A percentile compares a stretch with the other conserved stretches of the same genome.
Evolutionary conservation across 2,797 vertebrate genomes (phyloP).

Genomic region (Limnodromus scolopaceus): DNA sequence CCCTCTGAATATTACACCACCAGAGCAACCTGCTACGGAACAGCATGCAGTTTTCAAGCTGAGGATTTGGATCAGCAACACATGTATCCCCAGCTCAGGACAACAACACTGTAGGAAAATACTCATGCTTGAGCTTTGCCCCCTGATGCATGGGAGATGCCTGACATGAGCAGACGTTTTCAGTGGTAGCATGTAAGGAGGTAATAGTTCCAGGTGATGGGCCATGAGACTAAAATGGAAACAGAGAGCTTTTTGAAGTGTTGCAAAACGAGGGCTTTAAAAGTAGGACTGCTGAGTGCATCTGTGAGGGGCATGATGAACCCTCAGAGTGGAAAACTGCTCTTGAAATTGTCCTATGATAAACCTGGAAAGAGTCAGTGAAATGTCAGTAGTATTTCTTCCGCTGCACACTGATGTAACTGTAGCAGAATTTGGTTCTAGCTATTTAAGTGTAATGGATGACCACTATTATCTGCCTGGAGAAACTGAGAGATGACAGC

Average conservation of each 20-base stretch:
- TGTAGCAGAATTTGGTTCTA: neutral
- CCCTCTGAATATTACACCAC: no score
- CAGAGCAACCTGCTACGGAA: neutral
- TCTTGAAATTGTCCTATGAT: neutral
- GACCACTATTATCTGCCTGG: neutral
- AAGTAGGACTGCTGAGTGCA: neutral
- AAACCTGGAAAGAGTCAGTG: neutral
- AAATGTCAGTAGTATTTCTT: neutral
- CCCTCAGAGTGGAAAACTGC: neutral
- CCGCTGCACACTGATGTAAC: neutral
- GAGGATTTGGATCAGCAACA: neutral
- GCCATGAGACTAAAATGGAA: neutral
- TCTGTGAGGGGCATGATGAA: neutral
- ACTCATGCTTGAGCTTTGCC: neutral
- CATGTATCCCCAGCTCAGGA: neutral
- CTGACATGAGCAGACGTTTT: neutral
- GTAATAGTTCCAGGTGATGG: neutral
- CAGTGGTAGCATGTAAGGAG: neutral
- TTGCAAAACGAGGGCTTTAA: neutral
- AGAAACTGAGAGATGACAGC: rapidly evolving
- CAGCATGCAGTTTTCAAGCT: neutral
- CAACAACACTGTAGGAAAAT: neutral
- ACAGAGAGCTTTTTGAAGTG: neutral
- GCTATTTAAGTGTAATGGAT: neutral
- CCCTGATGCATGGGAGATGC: neutral